Conservation (phyloP, 2,797 vertebrate species). For the Acipenser transmontanus region DNA sequence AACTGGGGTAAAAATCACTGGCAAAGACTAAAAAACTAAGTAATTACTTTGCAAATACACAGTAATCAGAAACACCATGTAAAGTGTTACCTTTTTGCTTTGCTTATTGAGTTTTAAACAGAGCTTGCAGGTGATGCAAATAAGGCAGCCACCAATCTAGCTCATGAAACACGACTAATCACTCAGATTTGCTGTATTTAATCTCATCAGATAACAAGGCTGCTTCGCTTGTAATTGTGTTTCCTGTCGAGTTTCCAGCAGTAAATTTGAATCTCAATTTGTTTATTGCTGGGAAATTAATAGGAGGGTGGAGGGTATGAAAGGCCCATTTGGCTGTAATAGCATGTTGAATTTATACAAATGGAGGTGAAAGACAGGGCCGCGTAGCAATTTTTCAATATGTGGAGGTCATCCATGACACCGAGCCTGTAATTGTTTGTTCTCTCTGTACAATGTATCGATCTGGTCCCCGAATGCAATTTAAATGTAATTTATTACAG, state of each 20-base stretch:
- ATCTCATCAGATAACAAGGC: constrained; percentile 36
- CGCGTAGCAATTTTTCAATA: constrained; percentile 9
- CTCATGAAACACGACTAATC: constrained; percentile 44
- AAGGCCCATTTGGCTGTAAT: constrained; percentile 21
- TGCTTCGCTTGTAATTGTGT: constrained; percentile 40
- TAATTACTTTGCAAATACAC: too few species aligned
- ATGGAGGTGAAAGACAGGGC: constrained; percentile 15
- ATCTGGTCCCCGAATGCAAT: constrained; percentile 9
- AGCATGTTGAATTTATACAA: constrained; percentile 21
- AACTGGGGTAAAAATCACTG: too few species aligned
- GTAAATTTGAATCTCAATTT: constrained; percentile 41
- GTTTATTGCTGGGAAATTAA: constrained; percentile 29
- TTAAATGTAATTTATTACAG: constrained; percentile 21
- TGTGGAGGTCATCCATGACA: constrained; percentile 18
- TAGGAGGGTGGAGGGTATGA: constrained; percentile 20
- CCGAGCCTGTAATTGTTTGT: neutral
- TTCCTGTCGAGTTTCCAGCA: constrained; percentile 32
- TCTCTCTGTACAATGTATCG: constrained; percentile 21
- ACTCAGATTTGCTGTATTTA: constrained; percentile 43
- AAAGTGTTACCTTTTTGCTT: too few species aligned
- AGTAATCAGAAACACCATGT: too few species aligned
- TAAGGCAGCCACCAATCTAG: constrained; percentile 27
- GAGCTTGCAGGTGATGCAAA: constrained; percentile 11
- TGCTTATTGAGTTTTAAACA: too few species aligned
- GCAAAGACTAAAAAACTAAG: too few species aligned